Conservation (phyloP, 2,113 vertebrate species). For the Paedocypris sp. region DNA sequence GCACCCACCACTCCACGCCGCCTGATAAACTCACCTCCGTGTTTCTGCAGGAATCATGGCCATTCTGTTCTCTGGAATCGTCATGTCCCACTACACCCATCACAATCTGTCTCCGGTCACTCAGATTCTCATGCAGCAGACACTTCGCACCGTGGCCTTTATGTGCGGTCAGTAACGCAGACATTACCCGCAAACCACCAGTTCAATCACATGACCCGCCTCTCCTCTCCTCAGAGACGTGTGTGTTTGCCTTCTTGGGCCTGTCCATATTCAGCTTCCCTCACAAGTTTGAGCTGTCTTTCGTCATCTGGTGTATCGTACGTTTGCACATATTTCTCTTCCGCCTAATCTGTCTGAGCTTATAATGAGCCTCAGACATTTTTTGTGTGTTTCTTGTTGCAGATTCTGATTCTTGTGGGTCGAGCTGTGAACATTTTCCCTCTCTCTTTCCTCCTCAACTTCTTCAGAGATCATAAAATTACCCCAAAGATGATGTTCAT, state of each 20-base stretch:
- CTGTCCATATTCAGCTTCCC: conserved; percentile 98
- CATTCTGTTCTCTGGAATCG: conserved; percentile 94
- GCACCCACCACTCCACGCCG: too few species aligned
- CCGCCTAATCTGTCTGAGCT: background rate
- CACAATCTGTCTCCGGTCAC: conserved; percentile 96
- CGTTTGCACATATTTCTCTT: background rate
- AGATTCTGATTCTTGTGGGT: conserved; percentile 89
- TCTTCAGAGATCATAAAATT: conserved; percentile 98
- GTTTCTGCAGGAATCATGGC: conserved; percentile 84
- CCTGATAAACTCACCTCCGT: background rate
- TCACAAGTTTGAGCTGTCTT: conserved; percentile 97
- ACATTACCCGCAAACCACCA: background rate
- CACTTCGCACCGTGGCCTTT: conserved; percentile 88
- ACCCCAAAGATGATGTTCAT: conserved; percentile 99
- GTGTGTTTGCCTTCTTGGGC: conserved; percentile 95
- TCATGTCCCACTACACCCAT: conserved; percentile 98
- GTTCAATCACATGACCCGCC: background rate
- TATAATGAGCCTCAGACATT: background rate
- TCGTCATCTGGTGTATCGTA: conserved; percentile 99
- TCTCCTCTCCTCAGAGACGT: conserved; percentile 72
- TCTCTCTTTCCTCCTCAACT: conserved; percentile 89
- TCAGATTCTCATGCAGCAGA: conserved; percentile 98
- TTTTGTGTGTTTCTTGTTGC: background rate
- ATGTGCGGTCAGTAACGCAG: conserved; percentile 78
- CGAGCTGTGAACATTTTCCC: conserved; percentile 96